phyloP scores from a whole-genome alignment of 2,888 invertebrate genomes.

The Mycalesis mineus region DNA sequence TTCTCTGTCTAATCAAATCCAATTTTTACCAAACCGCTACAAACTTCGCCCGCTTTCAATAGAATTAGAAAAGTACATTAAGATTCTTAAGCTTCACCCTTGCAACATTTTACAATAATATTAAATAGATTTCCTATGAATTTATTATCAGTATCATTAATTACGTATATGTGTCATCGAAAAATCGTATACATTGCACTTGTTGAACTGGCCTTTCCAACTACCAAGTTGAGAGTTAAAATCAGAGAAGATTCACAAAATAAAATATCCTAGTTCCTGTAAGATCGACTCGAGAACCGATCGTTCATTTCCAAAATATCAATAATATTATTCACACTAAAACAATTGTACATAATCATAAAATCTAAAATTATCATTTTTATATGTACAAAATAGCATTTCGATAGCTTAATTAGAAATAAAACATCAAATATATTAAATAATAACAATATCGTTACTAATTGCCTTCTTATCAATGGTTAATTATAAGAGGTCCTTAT shows the following conservation, averaged over 20 bases:
- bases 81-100: slow-evolving; percentile 62
- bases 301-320: slow-evolving; percentile 66
- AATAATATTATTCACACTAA: slow-evolving; percentile 76
- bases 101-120: slow-evolving; percentile 70
- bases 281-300: slow-evolving; percentile 51
- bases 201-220: slow-evolving; percentile 74
- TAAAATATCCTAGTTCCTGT: slow-evolving; percentile 53
- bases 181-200: slow-evolving; percentile 80
- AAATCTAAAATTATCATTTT: slow-evolving; percentile 70
- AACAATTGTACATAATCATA: slow-evolving; percentile 75
- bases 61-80: slow-evolving; percentile 63
- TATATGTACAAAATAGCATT: slow-evolving; percentile 75
- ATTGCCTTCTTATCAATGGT: slow-evolving; percentile 79
- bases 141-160: slow-evolving; percentile 67
- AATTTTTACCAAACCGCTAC: slow-evolving; percentile 50
- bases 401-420: slow-evolving; percentile 74
- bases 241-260: slow-evolving; percentile 55
- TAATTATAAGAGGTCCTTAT: slow-evolving; percentile 79
- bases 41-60: slow-evolving; percentile 41
- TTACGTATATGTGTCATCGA: slow-evolving; percentile 77
- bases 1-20: slow-evolving; percentile 38
- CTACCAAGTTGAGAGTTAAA: slow-evolving; percentile 52
- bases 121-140: slow-evolving; percentile 66
- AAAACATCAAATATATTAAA: slow-evolving; percentile 79
- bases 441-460: slow-evolving; percentile 78